Evolutionary conservation across 2,113 vertebrate species (phyloP).

Genomic region (Asarcornis scutulata): DNA sequence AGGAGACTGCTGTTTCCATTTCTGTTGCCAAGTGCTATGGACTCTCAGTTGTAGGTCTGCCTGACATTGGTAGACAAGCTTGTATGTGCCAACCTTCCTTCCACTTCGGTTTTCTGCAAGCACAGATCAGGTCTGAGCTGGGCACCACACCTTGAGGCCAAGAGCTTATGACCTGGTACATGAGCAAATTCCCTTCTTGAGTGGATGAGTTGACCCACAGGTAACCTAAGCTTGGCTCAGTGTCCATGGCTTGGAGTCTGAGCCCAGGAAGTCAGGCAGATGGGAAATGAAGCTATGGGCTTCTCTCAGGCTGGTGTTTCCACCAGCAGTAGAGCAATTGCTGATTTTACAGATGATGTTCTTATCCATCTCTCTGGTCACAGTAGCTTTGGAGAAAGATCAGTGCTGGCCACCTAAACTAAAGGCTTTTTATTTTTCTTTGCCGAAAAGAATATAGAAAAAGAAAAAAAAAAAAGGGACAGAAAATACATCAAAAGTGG

Average conservation of each 20-base stretch:
- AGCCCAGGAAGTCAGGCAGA: neutral
- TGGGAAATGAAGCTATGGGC: neutral
- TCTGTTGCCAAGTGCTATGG: neutral
- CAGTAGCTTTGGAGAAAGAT: neutral
- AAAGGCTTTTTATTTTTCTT: neutral
- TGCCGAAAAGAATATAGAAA: neutral
- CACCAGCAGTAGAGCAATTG: neutral
- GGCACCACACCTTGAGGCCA: neutral
- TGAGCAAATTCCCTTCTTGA: neutral
- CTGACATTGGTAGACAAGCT: neutral
- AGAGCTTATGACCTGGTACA: neutral
- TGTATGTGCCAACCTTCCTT: neutral
- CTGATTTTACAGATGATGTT: neutral
- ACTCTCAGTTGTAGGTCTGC: neutral
- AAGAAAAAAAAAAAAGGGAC: neutral
- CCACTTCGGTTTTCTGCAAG: neutral
- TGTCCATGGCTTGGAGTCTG: neutral
- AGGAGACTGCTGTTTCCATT: neutral
- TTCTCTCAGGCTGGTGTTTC: neutral
- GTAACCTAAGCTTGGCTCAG: neutral
- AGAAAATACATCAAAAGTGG: neutral
- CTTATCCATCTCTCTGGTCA: neutral
- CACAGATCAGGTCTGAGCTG: neutral
- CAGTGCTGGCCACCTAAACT: neutral
- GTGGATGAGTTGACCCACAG: too few relatives aligned